Base-by-base conservation (phyloP, 37 sponge, comb jelly and placozoan genomes). In the Crambe crambe region DNA sequence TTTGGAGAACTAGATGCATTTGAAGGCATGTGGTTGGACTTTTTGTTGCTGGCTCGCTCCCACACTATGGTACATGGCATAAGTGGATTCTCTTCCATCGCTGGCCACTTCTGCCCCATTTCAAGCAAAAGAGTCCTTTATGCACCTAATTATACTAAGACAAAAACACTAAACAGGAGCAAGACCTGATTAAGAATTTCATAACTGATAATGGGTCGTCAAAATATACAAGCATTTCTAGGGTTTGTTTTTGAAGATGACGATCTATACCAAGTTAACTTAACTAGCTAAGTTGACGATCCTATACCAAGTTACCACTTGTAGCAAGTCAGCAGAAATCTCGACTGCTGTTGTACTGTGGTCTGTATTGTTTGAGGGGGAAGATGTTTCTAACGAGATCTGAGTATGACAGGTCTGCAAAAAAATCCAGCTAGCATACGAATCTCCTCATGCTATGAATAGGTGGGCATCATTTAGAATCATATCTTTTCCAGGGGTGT, bases 301-400 rank as follows among this genome's bases (percentile, higher is more conserved):
- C n/a, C n/a, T n/a, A n/a, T n/a, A n/a, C n/a, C n/a, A n/a, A n/a
- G n/a, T n/a, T n/a, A n/a, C n/a, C n/a, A n/a, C n/a, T n/a, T n/a
- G n/a, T n/a, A n/a, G n/a, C n/a, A n/a, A n/a, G n/a, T n/a, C n/a
- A n/a, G n/a, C n/a, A n/a, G n/a, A n/a, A n/a, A n/a, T n/a, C n/a
- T n/a, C n/a, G n/a, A n/a, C n/a, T n/a, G n/a, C n/a, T n/a, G n/a
- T n/a, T n/a, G n/a, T n/a, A n/a, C n/a, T n/a, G n/a, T n/a, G n/a
- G n/a, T n/a, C 51, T 12, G 51, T 12, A 47, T 6, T 47, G 6
- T 47, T 47, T 47, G 51, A 12, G 51, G 51, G 51, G 12, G 51
- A 35, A 5, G 2, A 97, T 97, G 98, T 97, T 97, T 77, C 73
- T 95, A 70, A 92, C 91, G 32, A 76, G 98, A 85, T 91, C 93